Base-by-base conservation (phyloP, 2,113 vertebrate genomes). In the Odontesthes bonariensis region DNA sequence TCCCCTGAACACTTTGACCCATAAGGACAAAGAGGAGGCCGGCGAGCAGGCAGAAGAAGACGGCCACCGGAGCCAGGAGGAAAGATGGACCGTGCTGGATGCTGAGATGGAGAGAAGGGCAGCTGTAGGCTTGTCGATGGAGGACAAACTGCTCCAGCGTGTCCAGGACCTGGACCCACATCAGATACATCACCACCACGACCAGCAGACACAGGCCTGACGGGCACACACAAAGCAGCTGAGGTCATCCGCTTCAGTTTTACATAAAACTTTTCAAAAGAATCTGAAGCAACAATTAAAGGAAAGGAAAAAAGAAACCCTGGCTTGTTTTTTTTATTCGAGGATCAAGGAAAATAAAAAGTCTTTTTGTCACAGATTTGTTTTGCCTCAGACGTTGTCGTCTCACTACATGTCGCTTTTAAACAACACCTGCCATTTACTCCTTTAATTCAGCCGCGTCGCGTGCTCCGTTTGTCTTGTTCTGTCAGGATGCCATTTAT, bases 161-260 rank as follows among this genome's bases (percentile, higher is more conserved):
- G 56, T 94, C 94, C 85, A 97, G 88, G 0, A 93, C 93, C 73
- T 98, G 95, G 70, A 97, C 86, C 96, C 97, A 98, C 86, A 96
- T 92, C 88, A 96, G 92, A 46, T 95, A 96, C 88, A 97, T 94
- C 66, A 96, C 4, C 46, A 97, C 88, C 69, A 96, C 95, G 31
- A 92, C 73, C 0, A 95, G 93, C 72, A 95, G 95, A 58, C 96
- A 85, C 79, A 95, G 51, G 20, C 96, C 96, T 97, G 88, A 27
- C 83, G 79, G 81, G 0, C 13, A 40, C 10, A 23, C 27, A 57
- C 14, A 49, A 49, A 49, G 5, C 1, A 19, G 35, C 5, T 5
- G 6, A 17, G 17, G 0, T 47, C 5, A 47, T 19, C 46, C 14
- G 17, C 17, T 19, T n/a, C 16, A 19, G 16, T 49, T 49, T n/a